Base-by-base conservation (phyloP, 2,888 invertebrate species). In the Nyleta sp. region DNA sequence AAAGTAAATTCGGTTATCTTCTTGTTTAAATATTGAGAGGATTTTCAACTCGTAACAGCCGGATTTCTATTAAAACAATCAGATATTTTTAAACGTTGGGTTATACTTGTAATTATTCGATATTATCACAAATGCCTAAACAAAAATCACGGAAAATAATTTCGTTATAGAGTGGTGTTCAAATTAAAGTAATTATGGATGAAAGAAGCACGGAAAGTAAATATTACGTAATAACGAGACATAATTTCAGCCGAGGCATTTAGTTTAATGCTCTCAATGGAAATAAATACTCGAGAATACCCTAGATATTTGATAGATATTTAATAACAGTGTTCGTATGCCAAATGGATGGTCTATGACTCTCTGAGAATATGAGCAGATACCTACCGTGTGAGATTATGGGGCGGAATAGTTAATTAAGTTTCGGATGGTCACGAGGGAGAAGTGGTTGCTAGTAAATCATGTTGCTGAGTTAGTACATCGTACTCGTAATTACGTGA, bases 331-430 rank as follows among this genome's bases (percentile, higher is more conserved):
- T 18, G 38, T 52, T 75, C 65, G 65, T 60, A 62, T 65, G 60
- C 68, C 59, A 62, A 80, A 80, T 73, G 46, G 59, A 50, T 70
- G 62, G 68, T 70, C 73, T 77, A 55, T 65, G 72, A 62, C 40
- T 71, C 33, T 64, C 64, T 64, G 72, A 74, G 75, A 78, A 77
- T 44, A 67, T 71, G 77, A 52, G 57, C 59, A 50, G 80, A 80
- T 79, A 81, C 70, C 67, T 73, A 78, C 81, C 18, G 74, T 79
- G 80, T 76, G 81, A 84, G 86, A 84, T 86, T 84, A 85, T 85
- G 78, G 81, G 78, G 67, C 71, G 83, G 86, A 85, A 87, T 87
- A 85, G 87, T 88, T 88, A 88, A 88, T 88, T 87, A 86, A 87
- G 87, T 87, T 87, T 86, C 84, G 78, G 82, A 82, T 81, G 82